phyloP scores from a whole-genome alignment of 2,113 vertebrate species.

The Sinocyclocheilus anshuiensis region DNA sequence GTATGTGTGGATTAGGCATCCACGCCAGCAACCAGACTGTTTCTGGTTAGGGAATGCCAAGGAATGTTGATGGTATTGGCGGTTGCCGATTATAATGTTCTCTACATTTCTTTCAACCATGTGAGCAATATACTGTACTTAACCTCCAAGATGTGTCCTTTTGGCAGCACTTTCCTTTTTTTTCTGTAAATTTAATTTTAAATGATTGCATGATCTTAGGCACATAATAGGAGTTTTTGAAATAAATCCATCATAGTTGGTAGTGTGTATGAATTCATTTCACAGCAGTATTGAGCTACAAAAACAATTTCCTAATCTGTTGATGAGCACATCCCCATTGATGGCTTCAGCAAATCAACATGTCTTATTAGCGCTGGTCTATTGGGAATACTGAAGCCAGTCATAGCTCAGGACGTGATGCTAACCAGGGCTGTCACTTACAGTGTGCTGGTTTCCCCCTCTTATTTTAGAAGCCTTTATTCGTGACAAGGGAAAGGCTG shows the following conservation, averaged over 20 bases:
- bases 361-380: slow-evolving; percentile 36
- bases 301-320: slow-evolving; percentile 10
- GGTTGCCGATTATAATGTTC: background rate
- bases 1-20: background rate
- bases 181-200: background rate
- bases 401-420: slow-evolving; percentile 34
- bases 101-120: background rate
- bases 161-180: background rate
- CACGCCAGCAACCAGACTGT: background rate
- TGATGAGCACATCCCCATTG: slow-evolving; percentile 29
- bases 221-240: background rate
- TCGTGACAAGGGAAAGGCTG: background rate
- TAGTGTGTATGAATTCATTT: slow-evolving; percentile 2
- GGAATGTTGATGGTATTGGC: background rate
- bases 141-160: background rate
- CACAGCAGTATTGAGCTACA: background rate
- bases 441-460: slow-evolving; percentile 17
- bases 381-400: slow-evolving; percentile 39
- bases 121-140: background rate
- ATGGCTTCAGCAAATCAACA: slow-evolving; percentile 6
- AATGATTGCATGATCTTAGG: background rate
- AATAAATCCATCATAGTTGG: slow-evolving; percentile 23
- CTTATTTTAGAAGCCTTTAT: slow-evolving; percentile 11
- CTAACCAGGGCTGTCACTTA: slow-evolving; percentile 46
- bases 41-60: background rate